Percentiles rank a stretch among this genome's conserved stretches.
phyloP scores from a whole-genome alignment of 2,797 vertebrate species.

The Chelidonichthys spinosus region DNA sequence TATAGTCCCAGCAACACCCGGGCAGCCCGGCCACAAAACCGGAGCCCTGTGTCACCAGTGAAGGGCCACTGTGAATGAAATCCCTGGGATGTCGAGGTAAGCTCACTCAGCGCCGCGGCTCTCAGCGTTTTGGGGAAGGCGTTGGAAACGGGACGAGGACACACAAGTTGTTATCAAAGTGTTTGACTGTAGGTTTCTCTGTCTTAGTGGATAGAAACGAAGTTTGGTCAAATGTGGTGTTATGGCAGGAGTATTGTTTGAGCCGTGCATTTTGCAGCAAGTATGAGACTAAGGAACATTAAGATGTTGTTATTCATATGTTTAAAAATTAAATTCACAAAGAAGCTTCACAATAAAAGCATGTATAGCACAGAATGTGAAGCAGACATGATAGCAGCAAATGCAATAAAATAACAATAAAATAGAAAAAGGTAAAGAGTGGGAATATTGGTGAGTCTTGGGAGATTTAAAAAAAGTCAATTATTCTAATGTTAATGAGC shows the following conservation, averaged over 20 bases:
- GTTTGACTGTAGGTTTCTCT: slow-evolving; percentile 17
- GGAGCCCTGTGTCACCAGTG: slow-evolving; percentile 58
- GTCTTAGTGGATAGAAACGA: slow-evolving; percentile 24
- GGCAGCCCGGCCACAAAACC: slow-evolving; percentile 45
- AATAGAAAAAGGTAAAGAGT: background rate
- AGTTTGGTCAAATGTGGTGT: slow-evolving; percentile 25
- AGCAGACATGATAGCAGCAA: background rate
- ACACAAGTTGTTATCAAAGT: slow-evolving; percentile 33
- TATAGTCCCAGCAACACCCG: slow-evolving; percentile 62
- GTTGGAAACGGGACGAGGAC: slow-evolving; percentile 6
- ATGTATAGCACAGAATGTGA: background rate
- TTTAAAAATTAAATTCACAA: background rate
- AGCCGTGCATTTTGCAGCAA: background rate
- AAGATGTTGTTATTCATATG: slow-evolving; percentile 3
- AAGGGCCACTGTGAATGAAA: slow-evolving; percentile 74
- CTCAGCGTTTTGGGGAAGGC: slow-evolving; percentile 22
- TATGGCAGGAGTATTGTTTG: too few species aligned
- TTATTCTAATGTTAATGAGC: background rate
- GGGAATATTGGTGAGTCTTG: background rate
- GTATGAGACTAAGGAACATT: background rate
- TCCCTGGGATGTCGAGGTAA: slow-evolving; percentile 61
- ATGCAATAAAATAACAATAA: background rate
- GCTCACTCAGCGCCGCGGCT: slow-evolving; percentile 45
- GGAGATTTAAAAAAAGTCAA: background rate
- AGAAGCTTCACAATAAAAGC: background rate